These are phyloP conservation scores for Ectemnius continuus DNA, from an alignment of 2,888 invertebrate species.

Conservation along the genomic window DNA sequence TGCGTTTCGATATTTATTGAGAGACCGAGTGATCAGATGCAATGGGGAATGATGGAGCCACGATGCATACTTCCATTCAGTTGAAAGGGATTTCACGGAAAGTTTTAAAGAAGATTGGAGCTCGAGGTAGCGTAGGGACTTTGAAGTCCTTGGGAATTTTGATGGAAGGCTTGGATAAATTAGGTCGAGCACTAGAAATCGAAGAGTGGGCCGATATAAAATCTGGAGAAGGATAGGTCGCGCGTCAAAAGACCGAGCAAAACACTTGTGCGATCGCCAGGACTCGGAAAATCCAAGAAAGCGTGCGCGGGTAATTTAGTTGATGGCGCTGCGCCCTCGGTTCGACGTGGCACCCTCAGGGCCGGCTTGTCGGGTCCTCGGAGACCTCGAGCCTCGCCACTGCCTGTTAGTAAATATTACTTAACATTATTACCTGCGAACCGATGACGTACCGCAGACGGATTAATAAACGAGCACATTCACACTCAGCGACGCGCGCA, in stretches of 20 bases:
- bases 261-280: conserved; percentile 18
- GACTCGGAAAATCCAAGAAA: conserved; percentile 32
- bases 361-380: conserved; percentile 43
- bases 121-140: not conserved
- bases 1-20: no score
- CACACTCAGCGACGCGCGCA: conserved; percentile 18
- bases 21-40: no score
- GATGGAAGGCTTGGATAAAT: not conserved
- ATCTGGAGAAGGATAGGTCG: conserved; percentile 13
- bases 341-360: conserved; percentile 54
- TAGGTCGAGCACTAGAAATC: conserved; percentile 19
- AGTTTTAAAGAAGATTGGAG: not conserved
- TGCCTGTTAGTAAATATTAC: conserved; percentile 69
- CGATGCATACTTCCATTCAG: no score
- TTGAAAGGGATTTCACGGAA: no score
- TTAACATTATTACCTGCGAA: conserved; percentile 65
- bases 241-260: conserved; percentile 14
- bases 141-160: not conserved
- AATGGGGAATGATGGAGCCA: no score
- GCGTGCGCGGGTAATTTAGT: conserved; percentile 57
- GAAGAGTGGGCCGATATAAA: conserved; percentile 25
- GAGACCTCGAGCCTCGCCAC: conserved; percentile 46
- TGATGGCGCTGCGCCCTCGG: conserved; percentile 64
- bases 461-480: conserved; percentile 61
- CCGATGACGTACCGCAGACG: conserved; percentile 55